Base-by-base conservation (phyloP, 2,113 vertebrate genomes). In the Campylomormyrus tamandua region DNA sequence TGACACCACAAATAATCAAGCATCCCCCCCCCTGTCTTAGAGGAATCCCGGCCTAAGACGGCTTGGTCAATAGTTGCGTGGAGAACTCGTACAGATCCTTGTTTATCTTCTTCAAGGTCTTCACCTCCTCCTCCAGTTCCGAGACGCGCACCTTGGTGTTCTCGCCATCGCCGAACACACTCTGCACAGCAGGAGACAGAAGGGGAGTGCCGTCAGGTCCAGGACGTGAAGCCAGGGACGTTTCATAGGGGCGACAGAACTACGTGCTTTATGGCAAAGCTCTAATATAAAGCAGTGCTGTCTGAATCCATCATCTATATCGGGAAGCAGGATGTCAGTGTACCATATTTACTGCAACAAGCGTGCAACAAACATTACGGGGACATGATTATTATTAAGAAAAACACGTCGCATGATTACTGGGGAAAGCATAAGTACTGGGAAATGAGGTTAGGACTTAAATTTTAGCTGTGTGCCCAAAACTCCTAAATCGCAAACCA, bases 71-170 rank as follows among this genome's bases (percentile, higher is more conserved):
- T 90, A 99, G 95, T 91, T 96, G 97, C 2, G 96, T 96, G 1
- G 98, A 98, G 93, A 99, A 99, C 92, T 99, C 97, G 0, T 97
- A 99, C 53, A 99, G 95, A 93, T 98, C 97, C 83, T 98, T 98
- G 95, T 99, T 99, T 95, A 99, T 97, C 90, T 98, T 99, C 90
- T 98, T 97, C 92, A 99, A 95, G 62, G 96, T 97, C 90, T 95
- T 96, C 90, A 98, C 97, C 92, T 99, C 98, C 21, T 98, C 97
- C 89, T 99, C 98, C 84, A 99, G 94, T 92, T 98, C 97, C 0
- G 96, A 95, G 48, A 99, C 96, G 0, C 97, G 96, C 39, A 97
- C 96, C 13, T 97, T 97, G 58, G 97, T 96, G 91, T 98, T 98
- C 90, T 98, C 98, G 1, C 97, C 97, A 49, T 97, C 96, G 0